These are phyloP conservation scores for Psephotus haematonotus DNA, from an alignment of 2,113 vertebrate genomes.

Conservation along the genomic window DNA sequence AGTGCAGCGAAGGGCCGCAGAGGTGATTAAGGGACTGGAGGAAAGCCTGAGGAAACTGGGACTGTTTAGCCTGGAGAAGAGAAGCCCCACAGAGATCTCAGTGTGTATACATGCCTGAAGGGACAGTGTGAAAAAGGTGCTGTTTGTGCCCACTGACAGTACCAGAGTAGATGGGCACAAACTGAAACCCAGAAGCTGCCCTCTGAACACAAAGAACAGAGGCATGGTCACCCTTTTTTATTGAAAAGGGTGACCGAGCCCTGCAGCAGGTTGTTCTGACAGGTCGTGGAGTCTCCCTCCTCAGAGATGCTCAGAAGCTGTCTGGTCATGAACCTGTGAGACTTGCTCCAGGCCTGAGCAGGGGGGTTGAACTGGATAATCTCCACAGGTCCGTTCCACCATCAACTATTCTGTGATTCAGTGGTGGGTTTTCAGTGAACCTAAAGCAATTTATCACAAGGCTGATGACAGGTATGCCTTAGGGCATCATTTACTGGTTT, in stretches of 20 bases:
- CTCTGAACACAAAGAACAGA: background rate
- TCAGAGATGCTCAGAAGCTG: background rate
- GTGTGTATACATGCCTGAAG: background rate
- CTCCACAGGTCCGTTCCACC: background rate
- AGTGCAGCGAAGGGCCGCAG: background rate
- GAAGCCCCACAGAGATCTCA: background rate
- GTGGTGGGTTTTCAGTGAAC: background rate
- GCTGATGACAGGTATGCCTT: background rate
- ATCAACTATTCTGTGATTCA: background rate
- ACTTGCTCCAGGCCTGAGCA: background rate
- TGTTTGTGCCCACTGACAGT: background rate
- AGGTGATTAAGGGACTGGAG: background rate
- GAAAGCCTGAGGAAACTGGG: background rate
- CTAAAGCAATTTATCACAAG: background rate
- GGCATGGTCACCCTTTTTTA: background rate
- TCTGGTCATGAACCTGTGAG: background rate
- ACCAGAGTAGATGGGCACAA: background rate
- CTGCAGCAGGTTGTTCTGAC: background rate
- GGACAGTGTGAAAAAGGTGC: background rate
- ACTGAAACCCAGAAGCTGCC: background rate
- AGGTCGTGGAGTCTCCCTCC: background rate
- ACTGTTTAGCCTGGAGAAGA: background rate
- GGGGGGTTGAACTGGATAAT: background rate
- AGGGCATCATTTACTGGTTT: background rate
- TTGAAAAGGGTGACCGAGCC: background rate